phyloP scores from a whole-genome alignment of 2,113 vertebrate species.

The Columba janthina region DNA sequence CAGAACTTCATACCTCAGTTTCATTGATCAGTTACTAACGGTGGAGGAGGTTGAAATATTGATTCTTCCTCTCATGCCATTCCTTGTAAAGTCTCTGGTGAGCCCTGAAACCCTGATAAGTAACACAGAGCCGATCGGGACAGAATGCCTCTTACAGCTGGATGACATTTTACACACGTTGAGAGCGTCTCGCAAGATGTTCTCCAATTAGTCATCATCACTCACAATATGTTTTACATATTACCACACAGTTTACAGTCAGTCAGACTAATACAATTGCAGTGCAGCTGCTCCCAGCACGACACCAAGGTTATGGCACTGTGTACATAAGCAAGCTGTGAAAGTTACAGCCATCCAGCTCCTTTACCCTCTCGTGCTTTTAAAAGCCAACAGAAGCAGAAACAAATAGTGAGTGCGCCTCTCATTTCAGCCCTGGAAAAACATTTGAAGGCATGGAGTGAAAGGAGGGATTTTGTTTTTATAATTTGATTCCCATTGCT shows the following conservation, averaged over 20 bases:
- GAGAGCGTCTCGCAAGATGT: conserved; percentile 52
- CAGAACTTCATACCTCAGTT: not conserved
- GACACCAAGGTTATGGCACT: conserved; percentile 70
- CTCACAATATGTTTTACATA: conserved; percentile 63
- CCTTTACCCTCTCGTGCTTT: conserved; percentile 62
- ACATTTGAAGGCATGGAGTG: conserved; percentile 67
- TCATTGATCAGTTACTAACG: not conserved
- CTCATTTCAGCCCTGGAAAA: conserved; percentile 64
- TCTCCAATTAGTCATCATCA: conserved; percentile 62
- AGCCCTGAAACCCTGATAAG: not conserved
- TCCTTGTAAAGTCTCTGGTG: not conserved
- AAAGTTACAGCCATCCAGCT: conserved; percentile 67
- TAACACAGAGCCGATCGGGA: not conserved
- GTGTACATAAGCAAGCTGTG: conserved; percentile 75
- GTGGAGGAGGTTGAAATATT: not conserved
- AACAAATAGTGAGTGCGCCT: conserved; percentile 62
- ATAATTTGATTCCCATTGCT: conserved; percentile 74
- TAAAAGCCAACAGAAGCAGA: conserved; percentile 75
- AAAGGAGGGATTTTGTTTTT: conserved; percentile 68
- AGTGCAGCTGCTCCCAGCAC: conserved; percentile 72
- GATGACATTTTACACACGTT: conserved; percentile 66
- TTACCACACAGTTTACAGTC: conserved; percentile 68
- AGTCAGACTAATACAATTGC: conserved; percentile 64
- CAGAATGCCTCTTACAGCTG: conserved; percentile 49
- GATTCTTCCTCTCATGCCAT: not conserved